Evolutionary conservation across 2,888 invertebrate genomes (phyloP), one percentile per base, ranked within the genome.

Genomic region (Chymomyza procnemis): DNA sequence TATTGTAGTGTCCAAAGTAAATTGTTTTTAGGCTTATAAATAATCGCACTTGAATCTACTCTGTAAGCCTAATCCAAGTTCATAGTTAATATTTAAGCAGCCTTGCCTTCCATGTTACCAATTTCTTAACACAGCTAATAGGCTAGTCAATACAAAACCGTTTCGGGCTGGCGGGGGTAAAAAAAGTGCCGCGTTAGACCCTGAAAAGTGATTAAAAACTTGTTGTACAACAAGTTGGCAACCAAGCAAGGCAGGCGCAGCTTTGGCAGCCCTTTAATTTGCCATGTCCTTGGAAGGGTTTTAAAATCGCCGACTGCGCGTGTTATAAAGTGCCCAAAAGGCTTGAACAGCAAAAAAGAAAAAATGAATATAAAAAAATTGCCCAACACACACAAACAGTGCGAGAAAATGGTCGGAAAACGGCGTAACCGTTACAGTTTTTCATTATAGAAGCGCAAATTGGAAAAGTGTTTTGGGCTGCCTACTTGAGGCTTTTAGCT

Each of bases 121-220:
- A 41, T 41, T 41, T 41, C 34, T 3, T 2, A 41, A 41, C 34
- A 41, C 9, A 41, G 34, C 12, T 41, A 41, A 41, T 41, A 41
- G 34, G 34, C 34, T 3, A 41, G 1, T 12, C 12, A 12, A 41
- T 26, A 26, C 26, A 26, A 26, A 6, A 26, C 26, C 4, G 8
- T 41, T 41, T 6, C 12, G n/a, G n/a, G n/a, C n/a, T n/a, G n/a
- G n/a, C n/a, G n/a, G n/a, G n/a, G n/a, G n/a, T n/a, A 12, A 41
- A 12, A 41, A 64, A 57, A 57, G 61, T 46, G 48, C 61, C 71
- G 77, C 75, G 83, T 73, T 80, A 87, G 80, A 82, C 87, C 87
- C 87, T 82, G 85, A 87, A 82, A 82, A 82, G 81, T 87, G 87
- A 87, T 82, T 82, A 82, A 87, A 85, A 87, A 85, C 64, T 79